A percentile compares a stretch with the other conserved stretches of the same genome.
Evolutionary conservation across 2,888 invertebrate genomes (phyloP).

Genomic region (Lymantria dispar): DNA sequence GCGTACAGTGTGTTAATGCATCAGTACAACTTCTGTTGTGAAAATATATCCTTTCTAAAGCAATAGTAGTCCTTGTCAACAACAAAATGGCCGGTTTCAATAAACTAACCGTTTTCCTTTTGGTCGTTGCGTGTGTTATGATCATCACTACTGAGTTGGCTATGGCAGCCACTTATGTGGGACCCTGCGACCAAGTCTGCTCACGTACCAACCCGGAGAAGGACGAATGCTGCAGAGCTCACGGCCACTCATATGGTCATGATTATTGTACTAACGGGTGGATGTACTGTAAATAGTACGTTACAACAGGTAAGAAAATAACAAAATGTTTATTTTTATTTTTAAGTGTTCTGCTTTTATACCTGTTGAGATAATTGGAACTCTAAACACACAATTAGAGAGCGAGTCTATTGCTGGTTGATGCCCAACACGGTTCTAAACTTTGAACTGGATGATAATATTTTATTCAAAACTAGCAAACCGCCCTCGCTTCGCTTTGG

Average conservation of each 20-base stretch:
- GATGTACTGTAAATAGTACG: slow-evolving; percentile 2
- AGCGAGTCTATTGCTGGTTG: too few relatives aligned
- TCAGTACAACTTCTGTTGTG: too few relatives aligned
- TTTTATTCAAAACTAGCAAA: too few relatives aligned
- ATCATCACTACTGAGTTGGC: slow-evolving; percentile 2
- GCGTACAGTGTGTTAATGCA: too few relatives aligned
- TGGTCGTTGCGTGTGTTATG: slow-evolving; percentile 2
- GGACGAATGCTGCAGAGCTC: slow-evolving; percentile 17
- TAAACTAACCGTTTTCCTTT: not conserved
- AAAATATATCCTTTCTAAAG: too few relatives aligned
- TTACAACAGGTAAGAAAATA: not conserved
- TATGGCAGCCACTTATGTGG: slow-evolving; percentile 4
- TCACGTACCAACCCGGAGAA: slow-evolving; percentile 9
- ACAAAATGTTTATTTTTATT: not conserved
- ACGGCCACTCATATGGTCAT: slow-evolving; percentile 5
- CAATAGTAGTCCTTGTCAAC: too few relatives aligned
- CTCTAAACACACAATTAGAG: too few relatives aligned
- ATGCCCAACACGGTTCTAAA: too few relatives aligned
- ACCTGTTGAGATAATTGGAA: too few relatives aligned
- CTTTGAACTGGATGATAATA: too few relatives aligned
- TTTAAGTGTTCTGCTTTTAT: not conserved
- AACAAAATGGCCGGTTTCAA: slow-evolving; percentile 1
- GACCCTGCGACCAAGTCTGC: slow-evolving; percentile 21
- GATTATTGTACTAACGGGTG: not conserved
- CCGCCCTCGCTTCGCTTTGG: too few relatives aligned